Base-by-base conservation (phyloP, 2,888 invertebrate species). In the Rhorus exstirpatorius region DNA sequence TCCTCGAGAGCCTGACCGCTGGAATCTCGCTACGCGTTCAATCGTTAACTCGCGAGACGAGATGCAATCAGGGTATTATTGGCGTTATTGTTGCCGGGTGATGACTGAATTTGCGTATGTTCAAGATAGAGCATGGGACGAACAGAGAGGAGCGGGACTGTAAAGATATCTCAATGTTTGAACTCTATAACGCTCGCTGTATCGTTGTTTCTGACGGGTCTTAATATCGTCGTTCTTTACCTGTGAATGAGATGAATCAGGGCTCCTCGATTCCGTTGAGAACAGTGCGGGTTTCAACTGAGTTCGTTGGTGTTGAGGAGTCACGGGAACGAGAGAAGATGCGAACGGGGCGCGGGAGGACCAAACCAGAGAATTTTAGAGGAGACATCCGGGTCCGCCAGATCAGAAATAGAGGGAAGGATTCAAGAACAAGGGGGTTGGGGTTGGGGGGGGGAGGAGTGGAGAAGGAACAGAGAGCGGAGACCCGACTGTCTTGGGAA, bases 181-280 rank as follows among this genome's bases (percentile, higher is more conserved):
- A 76, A 58, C 21, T 21, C 44, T 38, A 38, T 61, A 17, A 41
- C 55, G 49, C 12, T 2, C 17, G 63, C 8, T 68, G 46, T 63
- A 63, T 74, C 63, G 24, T 61, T 58, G 71, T 44, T 41, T 24
- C 24, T 49, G 61, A 31, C 67, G 46, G 58, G 14, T 55, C 61
- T 63, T 44, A n/a, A 55, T 65, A 72, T 58, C 46, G 35, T 53
- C 46, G 53, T 67, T 75, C 70, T 72, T 79, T 83, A 86, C 84
- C 86, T 88, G 74, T 75, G 90, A 90, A 90, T 90, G 88, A 87
- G 88, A 87, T 89, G 89, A 90, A 90, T 89, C 88, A 87, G 89
- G 85, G 83, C 61, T 86, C 84, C 86, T 85, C 87, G 88, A 87
- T 87, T 83, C 86, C 84, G 84, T 86, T 86, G 85, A 85, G 87